Percentiles rank a stretch among this genome's conserved stretches.
Conservation (phyloP, 2,797 vertebrate genomes). For the Vultur gryphus region DNA sequence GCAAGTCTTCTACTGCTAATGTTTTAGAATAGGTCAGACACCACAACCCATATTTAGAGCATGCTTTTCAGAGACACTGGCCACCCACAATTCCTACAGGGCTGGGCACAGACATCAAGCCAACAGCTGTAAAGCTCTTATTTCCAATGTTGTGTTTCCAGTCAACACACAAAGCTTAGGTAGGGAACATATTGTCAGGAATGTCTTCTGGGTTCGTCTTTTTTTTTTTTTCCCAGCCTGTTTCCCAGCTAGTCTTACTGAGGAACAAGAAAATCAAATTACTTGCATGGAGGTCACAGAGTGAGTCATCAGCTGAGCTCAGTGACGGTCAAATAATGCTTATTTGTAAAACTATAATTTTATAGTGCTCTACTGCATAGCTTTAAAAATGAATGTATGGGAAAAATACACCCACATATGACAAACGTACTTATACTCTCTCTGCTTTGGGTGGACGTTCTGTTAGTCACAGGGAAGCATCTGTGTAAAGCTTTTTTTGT, state of each 20-base stretch:
- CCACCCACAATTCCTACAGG: constrained; percentile 46
- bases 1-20: background rate
- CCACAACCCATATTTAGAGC: constrained; percentile 41
- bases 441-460: constrained; percentile 69
- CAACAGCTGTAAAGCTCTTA: constrained; percentile 26
- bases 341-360: constrained; percentile 74
- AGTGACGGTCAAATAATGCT: constrained; percentile 53
- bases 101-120: constrained; percentile 3
- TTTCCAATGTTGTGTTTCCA: constrained; percentile 24
- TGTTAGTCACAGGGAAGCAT: constrained; percentile 77
- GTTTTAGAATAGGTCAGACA: constrained; percentile 29
- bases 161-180: constrained; percentile 32
- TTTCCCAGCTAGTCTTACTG: background rate
- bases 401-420: constrained; percentile 76
- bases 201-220: background rate
- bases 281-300: constrained; percentile 46
- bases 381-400: constrained; percentile 73
- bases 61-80: constrained; percentile 37
- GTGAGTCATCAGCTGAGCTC: constrained; percentile 69
- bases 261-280: constrained; percentile 54
- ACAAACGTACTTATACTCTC: constrained; percentile 68
- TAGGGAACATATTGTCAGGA: constrained; percentile 12
- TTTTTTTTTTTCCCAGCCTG: background rate
- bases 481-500: constrained; percentile 72
- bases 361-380: constrained; percentile 63